Conservation (phyloP, 2,888 invertebrate species). For the Bugulina stolonifera region DNA sequence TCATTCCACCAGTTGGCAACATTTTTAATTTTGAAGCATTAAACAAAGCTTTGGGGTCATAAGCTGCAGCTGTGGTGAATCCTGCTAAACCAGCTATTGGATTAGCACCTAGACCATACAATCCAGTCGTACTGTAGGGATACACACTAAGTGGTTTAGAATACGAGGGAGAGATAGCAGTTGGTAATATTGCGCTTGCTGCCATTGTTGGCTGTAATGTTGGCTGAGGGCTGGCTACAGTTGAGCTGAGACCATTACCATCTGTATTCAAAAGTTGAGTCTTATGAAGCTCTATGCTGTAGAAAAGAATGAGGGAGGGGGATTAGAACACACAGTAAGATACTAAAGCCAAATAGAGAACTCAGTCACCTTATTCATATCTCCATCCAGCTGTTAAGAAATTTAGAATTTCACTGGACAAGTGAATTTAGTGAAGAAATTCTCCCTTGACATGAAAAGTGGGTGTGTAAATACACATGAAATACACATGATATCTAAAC, state of each 20-base stretch:
- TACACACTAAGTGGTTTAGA: slow-evolving; percentile 22
- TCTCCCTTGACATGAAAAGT: not conserved
- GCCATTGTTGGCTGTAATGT: slow-evolving; percentile 19
- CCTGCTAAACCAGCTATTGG: not conserved
- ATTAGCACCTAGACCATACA: not conserved
- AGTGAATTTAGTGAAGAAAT: not conserved
- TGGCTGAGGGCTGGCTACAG: slow-evolving; percentile 14
- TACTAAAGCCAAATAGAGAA: not conserved
- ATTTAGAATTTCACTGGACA: not conserved
- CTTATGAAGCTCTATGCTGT: slow-evolving; percentile 27
- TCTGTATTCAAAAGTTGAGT: slow-evolving; percentile 26
- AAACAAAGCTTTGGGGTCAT: slow-evolving; percentile 16
- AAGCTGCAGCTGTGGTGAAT: not conserved
- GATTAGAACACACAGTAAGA: slow-evolving; percentile 8
- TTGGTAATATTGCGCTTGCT: slow-evolving; percentile 10
- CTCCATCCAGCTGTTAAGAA: not conserved
- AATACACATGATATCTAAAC: no score
- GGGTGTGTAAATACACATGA: no score
- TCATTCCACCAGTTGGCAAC: not conserved
- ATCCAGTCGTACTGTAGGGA: slow-evolving; percentile 7
- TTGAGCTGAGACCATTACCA: not conserved
- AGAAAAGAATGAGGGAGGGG: slow-evolving; percentile 23
- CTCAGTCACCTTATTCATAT: not conserved
- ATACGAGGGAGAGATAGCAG: slow-evolving; percentile 10
- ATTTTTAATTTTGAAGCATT: slow-evolving; percentile 11